A percentile compares a stretch with the other conserved stretches of the same genome.
These are phyloP conservation scores for Xiphophorus maculatus DNA, from an alignment of 2,113 vertebrate species.

Conservation along the genomic window DNA sequence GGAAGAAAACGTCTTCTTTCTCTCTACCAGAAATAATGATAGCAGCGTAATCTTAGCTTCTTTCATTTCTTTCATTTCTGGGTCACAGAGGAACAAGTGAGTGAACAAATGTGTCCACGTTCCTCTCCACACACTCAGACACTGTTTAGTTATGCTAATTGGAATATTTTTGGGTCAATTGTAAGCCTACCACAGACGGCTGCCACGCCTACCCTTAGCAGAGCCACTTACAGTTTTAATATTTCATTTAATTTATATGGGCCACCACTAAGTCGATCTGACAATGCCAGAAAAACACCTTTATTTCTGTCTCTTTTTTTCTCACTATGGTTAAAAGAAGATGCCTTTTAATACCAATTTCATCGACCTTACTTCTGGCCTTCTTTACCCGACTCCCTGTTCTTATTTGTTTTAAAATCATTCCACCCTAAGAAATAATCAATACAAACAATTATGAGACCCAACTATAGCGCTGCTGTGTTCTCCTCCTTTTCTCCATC, in stretches of 20 bases:
- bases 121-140: slow-evolving; percentile 37
- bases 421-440: slow-evolving; percentile 83
- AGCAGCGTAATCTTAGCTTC: neutral
- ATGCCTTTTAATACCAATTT: slow-evolving; percentile 36
- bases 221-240: slow-evolving; percentile 84
- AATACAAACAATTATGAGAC: slow-evolving; percentile 84
- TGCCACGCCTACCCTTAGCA: slow-evolving; percentile 76
- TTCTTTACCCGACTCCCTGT: slow-evolving; percentile 67
- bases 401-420: slow-evolving; percentile 79
- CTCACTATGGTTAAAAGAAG: slow-evolving; percentile 19
- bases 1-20: too few species aligned
- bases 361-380: slow-evolving; percentile 48
- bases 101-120: slow-evolving; percentile 37
- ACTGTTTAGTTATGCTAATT: slow-evolving; percentile 81
- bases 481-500: slow-evolving; percentile 41
- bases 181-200: slow-evolving; percentile 70
- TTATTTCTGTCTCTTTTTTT: slow-evolving; percentile 27
- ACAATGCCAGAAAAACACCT: slow-evolving; percentile 73
- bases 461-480: slow-evolving; percentile 44
- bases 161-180: slow-evolving; percentile 83
- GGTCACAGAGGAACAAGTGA: slow-evolving; percentile 43
- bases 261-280: slow-evolving; percentile 76
- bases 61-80: slow-evolving; percentile 7
- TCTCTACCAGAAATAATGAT: neutral
- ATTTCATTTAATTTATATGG: slow-evolving; percentile 83